phyloP scores from a whole-genome alignment of 2,797 vertebrate species.

The Galago senegalensis region DNA sequence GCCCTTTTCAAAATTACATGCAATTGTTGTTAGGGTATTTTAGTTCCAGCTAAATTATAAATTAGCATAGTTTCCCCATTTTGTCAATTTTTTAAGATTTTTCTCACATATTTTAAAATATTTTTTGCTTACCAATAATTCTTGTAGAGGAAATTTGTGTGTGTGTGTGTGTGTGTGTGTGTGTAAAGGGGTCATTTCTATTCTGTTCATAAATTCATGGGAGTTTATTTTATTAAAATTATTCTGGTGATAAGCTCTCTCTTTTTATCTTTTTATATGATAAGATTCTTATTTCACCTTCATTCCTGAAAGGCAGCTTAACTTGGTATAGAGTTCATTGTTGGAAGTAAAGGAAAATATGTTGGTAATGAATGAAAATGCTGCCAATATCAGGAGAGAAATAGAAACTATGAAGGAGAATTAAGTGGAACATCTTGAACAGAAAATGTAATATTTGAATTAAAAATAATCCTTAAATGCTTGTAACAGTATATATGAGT shows the following conservation, averaged over 20 bases:
- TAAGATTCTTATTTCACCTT: neutral
- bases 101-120: neutral
- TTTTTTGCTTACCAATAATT: neutral
- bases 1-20: neutral
- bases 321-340: neutral
- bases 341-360: neutral
- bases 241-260: neutral
- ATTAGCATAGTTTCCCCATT: neutral
- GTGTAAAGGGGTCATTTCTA: neutral
- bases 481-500: neutral
- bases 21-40: neutral
- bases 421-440: neutral
- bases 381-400: neutral
- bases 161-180: neutral
- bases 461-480: neutral
- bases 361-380: conserved; percentile 16
- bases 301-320: neutral
- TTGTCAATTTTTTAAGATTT: neutral
- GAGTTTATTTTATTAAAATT: neutral
- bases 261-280: neutral
- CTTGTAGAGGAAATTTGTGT: neutral
- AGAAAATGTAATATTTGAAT: conserved; percentile 6
- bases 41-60: neutral
- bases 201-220: neutral
- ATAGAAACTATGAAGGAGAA: neutral